Evolutionary conservation across 2,888 invertebrate genomes (phyloP).

Genomic region (Endomychus coccineus): DNA sequence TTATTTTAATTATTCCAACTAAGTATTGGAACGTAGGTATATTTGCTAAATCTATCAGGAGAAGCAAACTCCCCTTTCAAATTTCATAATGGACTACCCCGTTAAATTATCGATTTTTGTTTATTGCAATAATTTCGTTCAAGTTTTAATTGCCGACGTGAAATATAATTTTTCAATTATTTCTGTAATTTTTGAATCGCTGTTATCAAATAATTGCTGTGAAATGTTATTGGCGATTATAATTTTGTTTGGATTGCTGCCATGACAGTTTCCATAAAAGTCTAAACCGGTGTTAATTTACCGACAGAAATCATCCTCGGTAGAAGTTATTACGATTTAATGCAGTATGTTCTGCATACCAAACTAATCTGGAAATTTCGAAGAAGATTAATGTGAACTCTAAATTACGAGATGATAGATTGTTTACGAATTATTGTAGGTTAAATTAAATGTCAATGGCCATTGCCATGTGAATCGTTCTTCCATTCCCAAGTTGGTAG

Average conservation of each 20-base stretch:
- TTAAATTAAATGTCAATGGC: constrained; percentile 34
- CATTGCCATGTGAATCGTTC: constrained; percentile 33
- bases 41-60: too few species aligned
- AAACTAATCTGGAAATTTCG: constrained; percentile 17
- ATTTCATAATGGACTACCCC: constrained; percentile 3
- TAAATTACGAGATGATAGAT: neutral
- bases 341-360: neutral
- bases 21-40: too few species aligned
- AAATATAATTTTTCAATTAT: too few species aligned
- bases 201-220: too few species aligned
- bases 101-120: constrained; percentile 3
- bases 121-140: neutral
- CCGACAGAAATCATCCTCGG: neutral
- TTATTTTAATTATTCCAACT: too few species aligned
- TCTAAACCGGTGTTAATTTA: constrained; percentile 33
- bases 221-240: too few species aligned
- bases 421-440: constrained; percentile 20
- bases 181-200: too few species aligned
- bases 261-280: constrained; percentile 33
- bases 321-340: constrained; percentile 11
- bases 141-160: too few species aligned
- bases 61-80: neutral
- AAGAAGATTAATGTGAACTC: constrained; percentile 23
- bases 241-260: constrained; percentile 34
- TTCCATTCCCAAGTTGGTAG: constrained; percentile 17